Evolutionary conservation across 2,797 vertebrate species (phyloP), one percentile per base, ranked within the genome.

Genomic region (Chelonia mydas): DNA sequence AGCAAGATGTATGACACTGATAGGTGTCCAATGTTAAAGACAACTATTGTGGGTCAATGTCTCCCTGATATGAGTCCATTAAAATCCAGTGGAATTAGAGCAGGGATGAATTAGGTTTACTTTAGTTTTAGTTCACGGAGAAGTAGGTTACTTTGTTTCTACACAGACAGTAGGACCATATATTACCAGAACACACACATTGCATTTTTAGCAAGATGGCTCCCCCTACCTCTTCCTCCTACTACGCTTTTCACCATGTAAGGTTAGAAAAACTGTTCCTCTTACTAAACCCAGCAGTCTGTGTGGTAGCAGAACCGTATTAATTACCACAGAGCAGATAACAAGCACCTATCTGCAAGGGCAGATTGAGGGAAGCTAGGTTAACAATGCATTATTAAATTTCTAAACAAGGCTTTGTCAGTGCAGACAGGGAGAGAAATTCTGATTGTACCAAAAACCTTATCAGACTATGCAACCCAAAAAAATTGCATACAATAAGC

Each of bases 331-430:
- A 72, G 93, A 97, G 93, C 84, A 93, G 86, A 91, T 88, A 95
- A 84, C 95, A 88, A 94, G 96, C 97, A 96, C 68, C 83, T 65
- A 27, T 91, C 92, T 96, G 88, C 92, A 93, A 77, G 93, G 92
- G 94, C 95, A 96, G 90, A 94, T 91, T 96, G 87, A 31, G 41
- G 68, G 49, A 94, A 95, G 87, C 0, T 59, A 90, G 88, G 93
- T 95, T 86, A 95, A 89, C 88, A 92, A 84, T 0, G 51, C 84
- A 91, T 87, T 72, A 41, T 41, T 72, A 93, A 51, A 11, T 28
- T 86, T 94, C 90, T 93, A 72, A 88, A 91, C 49, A 88, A 88
- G 82, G 79, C 86, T 91, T 96, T 83, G 41, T 37, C 21, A 95
- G 95, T 89, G 95, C 91, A 96, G 88, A 94, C 83, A 88, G 90